Evolutionary conservation across 2,797 vertebrate species (phyloP).

Genomic region (Rachycentron canadum): DNA sequence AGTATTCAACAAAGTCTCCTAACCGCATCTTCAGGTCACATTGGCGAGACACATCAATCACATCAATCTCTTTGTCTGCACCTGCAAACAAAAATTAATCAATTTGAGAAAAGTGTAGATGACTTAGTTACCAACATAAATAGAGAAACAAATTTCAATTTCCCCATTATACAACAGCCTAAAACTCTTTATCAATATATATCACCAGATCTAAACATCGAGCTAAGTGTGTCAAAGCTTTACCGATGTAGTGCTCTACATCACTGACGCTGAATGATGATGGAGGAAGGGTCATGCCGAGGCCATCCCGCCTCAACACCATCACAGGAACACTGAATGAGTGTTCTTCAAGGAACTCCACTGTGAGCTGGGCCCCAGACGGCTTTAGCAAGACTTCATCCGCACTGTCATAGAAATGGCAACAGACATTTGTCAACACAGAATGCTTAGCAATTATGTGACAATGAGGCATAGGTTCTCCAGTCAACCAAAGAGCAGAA

Average conservation of each 20-base stretch:
- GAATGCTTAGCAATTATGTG: background rate
- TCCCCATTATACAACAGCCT: background rate
- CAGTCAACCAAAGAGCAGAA: background rate
- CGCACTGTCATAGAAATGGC: constrained; percentile 82
- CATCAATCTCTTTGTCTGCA: constrained; percentile 93
- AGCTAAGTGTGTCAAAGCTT: constrained; percentile 1
- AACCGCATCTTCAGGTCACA: constrained; percentile 94
- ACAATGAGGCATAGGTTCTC: background rate
- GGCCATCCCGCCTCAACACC: constrained; percentile 92
- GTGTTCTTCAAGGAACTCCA: constrained; percentile 96
- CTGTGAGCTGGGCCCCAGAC: constrained; percentile 92
- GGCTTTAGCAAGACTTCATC: constrained; percentile 94
- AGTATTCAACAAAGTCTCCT: constrained; percentile 93
- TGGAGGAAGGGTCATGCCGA: constrained; percentile 95
- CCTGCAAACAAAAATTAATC: constrained; percentile 77
- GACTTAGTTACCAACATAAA: background rate
- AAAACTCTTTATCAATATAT: background rate
- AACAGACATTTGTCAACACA: background rate
- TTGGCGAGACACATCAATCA: constrained; percentile 94
- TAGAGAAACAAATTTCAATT: background rate
- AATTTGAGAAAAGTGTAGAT: constrained; percentile 5
- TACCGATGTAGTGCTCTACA: constrained; percentile 94
- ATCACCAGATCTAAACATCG: background rate
- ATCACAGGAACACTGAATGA: constrained; percentile 95
- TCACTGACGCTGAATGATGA: constrained; percentile 90